Percentiles rank a stretch among this genome's conserved stretches.
Evolutionary conservation across 2,888 invertebrate genomes (phyloP).

Genomic region (Monopis laevigella): DNA sequence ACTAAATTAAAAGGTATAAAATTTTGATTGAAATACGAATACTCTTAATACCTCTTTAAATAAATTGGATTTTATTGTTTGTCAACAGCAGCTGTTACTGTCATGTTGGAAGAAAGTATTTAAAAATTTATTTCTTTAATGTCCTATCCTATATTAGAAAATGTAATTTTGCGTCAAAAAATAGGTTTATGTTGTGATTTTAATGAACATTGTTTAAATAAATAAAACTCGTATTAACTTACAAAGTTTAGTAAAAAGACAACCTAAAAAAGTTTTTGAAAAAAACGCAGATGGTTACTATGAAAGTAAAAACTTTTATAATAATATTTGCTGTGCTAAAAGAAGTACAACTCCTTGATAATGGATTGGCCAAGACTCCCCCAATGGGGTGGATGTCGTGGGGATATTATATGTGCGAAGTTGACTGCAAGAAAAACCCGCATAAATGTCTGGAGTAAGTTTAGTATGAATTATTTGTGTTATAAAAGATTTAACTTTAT

Average conservation of each 20-base stretch:
- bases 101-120: background rate
- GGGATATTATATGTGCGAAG: slow-evolving; percentile 73
- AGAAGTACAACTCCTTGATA: slow-evolving; percentile 46
- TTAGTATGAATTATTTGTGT: too few species aligned
- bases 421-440: slow-evolving; percentile 67
- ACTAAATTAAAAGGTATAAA: slow-evolving; percentile 11
- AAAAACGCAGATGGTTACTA: too few species aligned
- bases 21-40: background rate
- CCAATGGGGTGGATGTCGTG: slow-evolving; percentile 83
- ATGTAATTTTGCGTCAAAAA: too few species aligned
- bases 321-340: too few species aligned
- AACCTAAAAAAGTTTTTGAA: too few species aligned
- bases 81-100: background rate
- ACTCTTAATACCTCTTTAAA: slow-evolving; percentile 6
- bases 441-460: slow-evolving; percentile 71
- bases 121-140: background rate
- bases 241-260: too few species aligned
- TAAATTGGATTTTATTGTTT: slow-evolving; percentile 13
- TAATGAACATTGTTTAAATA: too few species aligned
- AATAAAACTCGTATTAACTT: too few species aligned
- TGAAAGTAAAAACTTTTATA: too few species aligned
- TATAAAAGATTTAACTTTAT: too few species aligned
- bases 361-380: slow-evolving; percentile 72
- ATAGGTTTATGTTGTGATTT: too few species aligned
- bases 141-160: too few species aligned